phyloP scores from a whole-genome alignment of 2,113 vertebrate species.

The Cottus gobio region DNA sequence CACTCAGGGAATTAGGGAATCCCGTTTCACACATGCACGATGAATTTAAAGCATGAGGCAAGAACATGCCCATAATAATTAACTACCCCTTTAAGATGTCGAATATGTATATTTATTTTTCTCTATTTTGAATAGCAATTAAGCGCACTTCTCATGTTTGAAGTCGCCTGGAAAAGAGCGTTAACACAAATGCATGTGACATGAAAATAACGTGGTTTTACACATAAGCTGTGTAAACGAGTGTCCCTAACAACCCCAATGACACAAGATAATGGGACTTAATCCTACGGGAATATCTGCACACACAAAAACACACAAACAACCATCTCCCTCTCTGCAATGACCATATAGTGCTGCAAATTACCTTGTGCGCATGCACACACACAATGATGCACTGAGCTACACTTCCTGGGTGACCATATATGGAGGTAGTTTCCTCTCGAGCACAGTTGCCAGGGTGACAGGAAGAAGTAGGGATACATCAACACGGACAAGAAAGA shows the following conservation, averaged over 20 bases:
- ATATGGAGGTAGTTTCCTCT: conserved; percentile 68
- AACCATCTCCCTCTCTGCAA: conserved; percentile 9
- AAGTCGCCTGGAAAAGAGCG: neutral
- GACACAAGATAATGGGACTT: conserved; percentile 12
- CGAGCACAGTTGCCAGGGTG: conserved; percentile 76
- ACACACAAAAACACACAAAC: conserved; percentile 9
- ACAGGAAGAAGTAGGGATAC: conserved; percentile 61
- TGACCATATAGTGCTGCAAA: conserved; percentile 25
- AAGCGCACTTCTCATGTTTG: neutral
- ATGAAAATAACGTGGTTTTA: conserved; percentile 21
- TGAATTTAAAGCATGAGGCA: neutral
- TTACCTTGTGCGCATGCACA: neutral
- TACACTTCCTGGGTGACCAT: conserved; percentile 71
- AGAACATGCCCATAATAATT: neutral
- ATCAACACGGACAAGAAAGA: conserved; percentile 41
- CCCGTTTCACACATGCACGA: conserved; percentile 5
- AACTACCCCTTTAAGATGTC: neutral
- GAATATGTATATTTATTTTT: neutral
- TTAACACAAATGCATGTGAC: neutral
- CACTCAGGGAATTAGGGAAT: conserved; percentile 1
- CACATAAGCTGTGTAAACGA: conserved; percentile 5
- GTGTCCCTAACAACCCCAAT: conserved; percentile 23
- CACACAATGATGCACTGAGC: conserved; percentile 39
- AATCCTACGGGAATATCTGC: conserved; percentile 37
- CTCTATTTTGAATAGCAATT: neutral